Base-by-base conservation (phyloP, 2,113 vertebrate species). In the Toxotes jaculatrix region DNA sequence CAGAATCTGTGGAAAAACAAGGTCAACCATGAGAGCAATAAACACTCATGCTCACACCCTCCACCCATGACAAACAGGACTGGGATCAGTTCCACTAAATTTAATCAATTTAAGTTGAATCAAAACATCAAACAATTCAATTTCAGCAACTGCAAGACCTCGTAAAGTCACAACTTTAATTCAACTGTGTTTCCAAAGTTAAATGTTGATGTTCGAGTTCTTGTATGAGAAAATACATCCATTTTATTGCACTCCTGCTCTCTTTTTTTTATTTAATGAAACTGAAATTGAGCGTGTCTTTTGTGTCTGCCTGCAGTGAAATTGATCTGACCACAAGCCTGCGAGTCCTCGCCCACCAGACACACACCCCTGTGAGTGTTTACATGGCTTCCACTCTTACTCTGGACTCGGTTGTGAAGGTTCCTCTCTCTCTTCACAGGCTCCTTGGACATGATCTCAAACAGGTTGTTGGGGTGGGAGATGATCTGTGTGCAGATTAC, bases 391-490 rank as follows among this genome's bases (percentile, higher is more conserved):
- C 74, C 77, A 8, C 82, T 83, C 93, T 95, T 92, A 95, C 94
- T 96, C 90, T 95, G 95, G 43, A 94, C 92, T 89, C 94, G 84
- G 80, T 95, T 95, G 82, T 95, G 94, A 47, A 95, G 93, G 88
- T 95, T 96, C 87, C 93, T 91, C 88, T 95, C 95, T 74, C 93
- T 85, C 82, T 96, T 95, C 47, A 95, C 93, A 0, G 94, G 94
- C 74, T 95, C 94, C 70, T 95, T 95, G 62, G 90, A 95, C 93
- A 95, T 95, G 89, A 96, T 95, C 86, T 96, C 94, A 90, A 95
- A 96, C 82, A 95, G 87, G 73, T 95, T 96, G 91, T 96, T 95
- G 64, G 94, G 95, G 59, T 95, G 94, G 17, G 95, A 96, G 80
- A 94, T 95, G 51, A 96, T 94, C 94, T 95, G 87, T 19, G 51